Base-by-base conservation (phyloP, 2,888 invertebrate species). In the Drosophila hamatofila region DNA sequence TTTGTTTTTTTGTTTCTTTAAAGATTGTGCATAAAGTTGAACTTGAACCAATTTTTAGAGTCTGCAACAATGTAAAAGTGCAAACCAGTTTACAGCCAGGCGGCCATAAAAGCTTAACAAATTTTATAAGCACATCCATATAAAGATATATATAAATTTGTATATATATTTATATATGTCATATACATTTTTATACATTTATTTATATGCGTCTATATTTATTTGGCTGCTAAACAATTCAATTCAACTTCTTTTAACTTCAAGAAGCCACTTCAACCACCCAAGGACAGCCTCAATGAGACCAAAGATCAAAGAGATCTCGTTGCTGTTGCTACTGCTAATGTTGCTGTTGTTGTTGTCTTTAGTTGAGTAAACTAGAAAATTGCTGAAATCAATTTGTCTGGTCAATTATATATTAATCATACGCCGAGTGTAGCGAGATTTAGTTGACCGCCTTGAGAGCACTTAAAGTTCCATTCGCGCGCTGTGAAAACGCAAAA, bases 21-120 rank as follows among this genome's bases (percentile, higher is more conserved):
- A 72, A 71, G 75, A 83, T 78, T 81, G 87, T 83, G 87, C 83
- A 81, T 86, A 83, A 78, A 73, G 86, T 76, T 88, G 84, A 84
- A 88, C 84, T 84, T 88, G 88, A 84, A 83, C 88, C 75, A 84
- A 88, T 84, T 84, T 76, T 48, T 8, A 49, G 60, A 71, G 78
- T 75, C 73, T 72, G 75, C 71, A 70, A 71, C 87, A 70, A 77
- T 85, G 80, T 78, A 82, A 88, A 85, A 76, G 61, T 78, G 76
- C 82, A 87, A 84, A 84, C 88, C 84, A 65, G 84, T 84, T 88
- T 80, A 76, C 72, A 85, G 74, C 66, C 55, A 80, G 82, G 80
- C 68, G 69, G 64, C 74, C 66, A 68, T 35, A 42, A 54, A 39
- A 54, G n/a, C 69, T 57, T 66, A 21, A 66, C 65, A 48, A 33